These are phyloP conservation scores for Onthophagus sagittarius DNA, from an alignment of 2,888 invertebrate genomes.

Conservation along the genomic window DNA sequence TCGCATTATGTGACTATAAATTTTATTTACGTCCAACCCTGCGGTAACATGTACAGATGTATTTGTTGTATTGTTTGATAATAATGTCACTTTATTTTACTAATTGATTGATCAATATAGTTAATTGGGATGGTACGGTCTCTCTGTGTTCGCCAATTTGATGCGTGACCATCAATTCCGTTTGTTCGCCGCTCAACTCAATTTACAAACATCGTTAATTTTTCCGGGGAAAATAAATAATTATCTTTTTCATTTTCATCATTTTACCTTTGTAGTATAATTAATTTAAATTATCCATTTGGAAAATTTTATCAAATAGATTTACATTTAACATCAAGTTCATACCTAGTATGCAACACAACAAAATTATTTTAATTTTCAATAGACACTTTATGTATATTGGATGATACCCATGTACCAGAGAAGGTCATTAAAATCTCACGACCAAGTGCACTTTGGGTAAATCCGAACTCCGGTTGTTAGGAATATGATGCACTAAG, in stretches of 20 bases:
- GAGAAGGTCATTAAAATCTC: too few species aligned
- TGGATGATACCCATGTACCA: too few species aligned
- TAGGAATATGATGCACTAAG: too few species aligned
- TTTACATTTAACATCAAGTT: not conserved
- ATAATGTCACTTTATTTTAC: constrained; percentile 17
- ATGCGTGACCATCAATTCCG: not conserved
- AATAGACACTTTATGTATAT: too few species aligned
- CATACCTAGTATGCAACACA: too few species aligned
- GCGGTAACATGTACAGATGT: constrained; percentile 8
- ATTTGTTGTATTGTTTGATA: constrained; percentile 11
- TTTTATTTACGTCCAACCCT: not conserved
- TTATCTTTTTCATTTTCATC: not conserved
- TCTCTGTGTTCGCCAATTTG: not conserved
- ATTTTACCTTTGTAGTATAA: not conserved
- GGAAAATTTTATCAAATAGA: not conserved
- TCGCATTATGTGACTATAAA: not conserved
- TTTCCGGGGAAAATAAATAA: not conserved
- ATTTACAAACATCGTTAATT: not conserved
- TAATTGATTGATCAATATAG: constrained; percentile 27
- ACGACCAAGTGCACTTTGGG: too few species aligned
- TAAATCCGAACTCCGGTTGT: too few species aligned
- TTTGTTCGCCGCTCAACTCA: not conserved
- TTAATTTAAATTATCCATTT: not conserved
- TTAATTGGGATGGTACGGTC: constrained; percentile 14
- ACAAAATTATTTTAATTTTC: too few species aligned